Evolutionary conservation across 2,113 vertebrate genomes (phyloP).

Genomic region (Cephalopterus ornatus): DNA sequence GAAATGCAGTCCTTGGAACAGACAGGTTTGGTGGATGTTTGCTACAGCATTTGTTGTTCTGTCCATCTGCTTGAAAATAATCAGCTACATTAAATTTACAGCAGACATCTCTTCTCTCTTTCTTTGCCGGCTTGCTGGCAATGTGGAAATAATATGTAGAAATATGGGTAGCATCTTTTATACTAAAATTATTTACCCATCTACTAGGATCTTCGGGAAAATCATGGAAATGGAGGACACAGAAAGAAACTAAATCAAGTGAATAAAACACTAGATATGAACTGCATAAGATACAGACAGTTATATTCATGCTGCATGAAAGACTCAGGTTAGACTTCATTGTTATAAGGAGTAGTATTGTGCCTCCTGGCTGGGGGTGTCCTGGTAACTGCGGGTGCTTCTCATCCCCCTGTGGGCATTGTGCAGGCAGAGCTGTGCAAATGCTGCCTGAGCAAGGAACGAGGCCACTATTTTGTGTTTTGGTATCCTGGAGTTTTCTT

Average conservation of each 20-base stretch:
- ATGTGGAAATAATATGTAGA: not conserved
- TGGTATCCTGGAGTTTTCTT: not conserved
- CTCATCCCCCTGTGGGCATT: not conserved
- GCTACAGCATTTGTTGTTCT: not conserved
- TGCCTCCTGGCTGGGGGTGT: not conserved
- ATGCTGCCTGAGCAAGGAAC: not conserved
- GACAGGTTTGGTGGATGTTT: not conserved
- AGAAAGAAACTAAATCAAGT: not conserved
- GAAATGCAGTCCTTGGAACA: not conserved
- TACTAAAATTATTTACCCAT: not conserved
- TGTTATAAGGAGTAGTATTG: not conserved
- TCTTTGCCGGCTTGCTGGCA: not conserved
- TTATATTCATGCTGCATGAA: not conserved
- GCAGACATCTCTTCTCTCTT: not conserved
- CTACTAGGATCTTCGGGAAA: not conserved
- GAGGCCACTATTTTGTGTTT: not conserved
- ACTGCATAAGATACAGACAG: not conserved
- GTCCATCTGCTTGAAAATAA: not conserved
- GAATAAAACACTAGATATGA: not conserved
- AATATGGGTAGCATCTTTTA: not conserved
- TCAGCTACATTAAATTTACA: not conserved
- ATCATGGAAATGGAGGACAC: not conserved
- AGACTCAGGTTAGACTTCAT: not conserved
- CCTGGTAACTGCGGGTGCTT: not conserved
- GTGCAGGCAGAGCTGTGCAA: not conserved